Evolutionary conservation across 2,888 invertebrate genomes (phyloP).

Genomic region (Hyles lineata): DNA sequence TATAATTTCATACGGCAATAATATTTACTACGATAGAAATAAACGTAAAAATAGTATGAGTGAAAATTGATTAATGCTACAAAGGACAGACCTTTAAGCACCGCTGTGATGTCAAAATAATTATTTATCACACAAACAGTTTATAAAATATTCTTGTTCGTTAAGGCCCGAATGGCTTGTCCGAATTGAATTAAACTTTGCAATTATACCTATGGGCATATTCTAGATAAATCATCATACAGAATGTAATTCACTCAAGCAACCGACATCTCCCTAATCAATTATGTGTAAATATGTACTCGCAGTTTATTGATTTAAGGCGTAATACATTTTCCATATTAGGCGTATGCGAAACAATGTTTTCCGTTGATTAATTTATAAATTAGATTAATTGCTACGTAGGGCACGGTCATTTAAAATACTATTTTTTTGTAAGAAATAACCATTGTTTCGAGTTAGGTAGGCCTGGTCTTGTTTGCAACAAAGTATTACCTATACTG

Average conservation of each 20-base stretch:
- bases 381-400: too few species aligned
- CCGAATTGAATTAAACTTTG: constrained; percentile 8
- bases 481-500: too few species aligned
- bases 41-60: constrained; percentile 36
- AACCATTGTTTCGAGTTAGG: too few species aligned
- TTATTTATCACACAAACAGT: constrained; percentile 7
- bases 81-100: constrained; percentile 25
- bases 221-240: background rate
- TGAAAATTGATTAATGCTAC: constrained; percentile 21
- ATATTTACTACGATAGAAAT: constrained; percentile 34
- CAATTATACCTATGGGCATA: background rate
- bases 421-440: too few species aligned
- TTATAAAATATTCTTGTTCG: constrained; percentile 20
- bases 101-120: constrained; percentile 22
- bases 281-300: background rate
- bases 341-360: too few species aligned
- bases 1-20: constrained; percentile 52
- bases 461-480: too few species aligned
- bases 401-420: too few species aligned
- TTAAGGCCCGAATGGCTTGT: constrained; percentile 7
- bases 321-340: background rate
- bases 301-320: too few species aligned
- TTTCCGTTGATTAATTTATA: too few species aligned
- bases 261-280: background rate
- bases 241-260: constrained; percentile 1